Evolutionary conservation across 2,797 vertebrate genomes (phyloP).

Genomic region (Ateles fusciceps): DNA sequence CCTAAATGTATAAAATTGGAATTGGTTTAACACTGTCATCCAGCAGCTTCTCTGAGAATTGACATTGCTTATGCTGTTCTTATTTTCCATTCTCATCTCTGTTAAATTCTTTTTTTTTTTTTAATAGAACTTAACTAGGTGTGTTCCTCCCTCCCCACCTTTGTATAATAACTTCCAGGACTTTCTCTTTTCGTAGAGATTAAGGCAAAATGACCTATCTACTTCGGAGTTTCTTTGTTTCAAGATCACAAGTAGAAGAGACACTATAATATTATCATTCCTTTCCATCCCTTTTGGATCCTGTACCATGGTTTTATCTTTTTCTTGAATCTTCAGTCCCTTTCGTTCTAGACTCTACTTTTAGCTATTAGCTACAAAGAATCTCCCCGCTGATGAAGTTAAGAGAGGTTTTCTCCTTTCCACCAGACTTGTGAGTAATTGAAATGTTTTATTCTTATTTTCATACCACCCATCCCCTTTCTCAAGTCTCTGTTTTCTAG

Average conservation of each 20-base stretch:
- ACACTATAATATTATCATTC: neutral
- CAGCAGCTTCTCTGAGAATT: neutral
- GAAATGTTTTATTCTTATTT: neutral
- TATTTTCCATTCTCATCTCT: neutral
- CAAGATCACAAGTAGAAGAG: neutral
- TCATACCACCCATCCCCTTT: neutral
- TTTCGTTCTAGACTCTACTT: neutral
- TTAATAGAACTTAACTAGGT: neutral
- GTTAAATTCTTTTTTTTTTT: neutral
- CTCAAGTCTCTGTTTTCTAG: neutral
- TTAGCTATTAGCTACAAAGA: neutral
- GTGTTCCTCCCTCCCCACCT: neutral
- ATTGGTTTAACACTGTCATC: neutral
- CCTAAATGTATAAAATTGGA: neutral
- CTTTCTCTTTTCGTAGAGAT: neutral
- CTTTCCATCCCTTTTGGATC: neutral
- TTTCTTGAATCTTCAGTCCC: neutral
- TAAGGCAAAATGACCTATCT: neutral
- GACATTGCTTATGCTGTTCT: neutral
- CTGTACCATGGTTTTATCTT: neutral
- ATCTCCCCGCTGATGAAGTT: neutral
- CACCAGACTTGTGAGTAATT: neutral
- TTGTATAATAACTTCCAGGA: neutral
- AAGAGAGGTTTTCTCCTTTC: neutral
- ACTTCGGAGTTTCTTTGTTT: neutral